Base-by-base conservation (phyloP, 2,888 invertebrate genomes). In the Leptarthrus brevirostris region DNA sequence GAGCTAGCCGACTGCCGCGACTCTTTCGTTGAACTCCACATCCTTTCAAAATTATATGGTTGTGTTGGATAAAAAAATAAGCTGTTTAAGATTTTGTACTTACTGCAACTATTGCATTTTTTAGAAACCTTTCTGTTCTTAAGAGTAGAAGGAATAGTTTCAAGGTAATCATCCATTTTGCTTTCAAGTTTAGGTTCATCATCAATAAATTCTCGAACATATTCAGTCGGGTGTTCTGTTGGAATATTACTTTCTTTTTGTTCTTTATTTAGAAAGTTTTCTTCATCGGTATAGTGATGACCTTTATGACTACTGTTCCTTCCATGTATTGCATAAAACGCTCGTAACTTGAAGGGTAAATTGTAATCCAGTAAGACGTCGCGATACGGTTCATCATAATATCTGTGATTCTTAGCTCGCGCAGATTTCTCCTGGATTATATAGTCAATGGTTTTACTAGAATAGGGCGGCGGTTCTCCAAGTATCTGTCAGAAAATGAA, bases 21-120 rank as follows among this genome's bases (percentile, higher is more conserved):
- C 83, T 82, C 47, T 80, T 78, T 74, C 83, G 84, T 24, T 81
- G 83, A 2, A 83, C 79, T 14, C 84, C 84, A 74, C 84, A 84
- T 75, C 80, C 84, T 84, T 18, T 61, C 61, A 40, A 40, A 22
- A 40, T 3, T 1, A 47, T n/a, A n/a, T n/a, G n/a, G n/a, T n/a
- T n/a, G n/a, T n/a, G n/a, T n/a, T n/a, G n/a, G n/a, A n/a, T n/a
- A n/a, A n/a, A n/a, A n/a, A n/a, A n/a, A n/a, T n/a, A n/a, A n/a
- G n/a, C n/a, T n/a, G n/a, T n/a, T n/a, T n/a, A n/a, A n/a, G n/a
- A n/a, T n/a, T n/a, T n/a, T n/a, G n/a, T n/a, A n/a, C n/a, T n/a
- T n/a, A n/a, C n/a, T n/a, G n/a, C n/a, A n/a, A n/a, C n/a, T n/a
- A n/a, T n/a, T n/a, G n/a, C n/a, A n/a, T n/a, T n/a, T n/a, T n/a